These are phyloP conservation scores for Micrasema longulum DNA, from an alignment of 1,140 invertebrate genomes.

Conservation along the genomic window DNA sequence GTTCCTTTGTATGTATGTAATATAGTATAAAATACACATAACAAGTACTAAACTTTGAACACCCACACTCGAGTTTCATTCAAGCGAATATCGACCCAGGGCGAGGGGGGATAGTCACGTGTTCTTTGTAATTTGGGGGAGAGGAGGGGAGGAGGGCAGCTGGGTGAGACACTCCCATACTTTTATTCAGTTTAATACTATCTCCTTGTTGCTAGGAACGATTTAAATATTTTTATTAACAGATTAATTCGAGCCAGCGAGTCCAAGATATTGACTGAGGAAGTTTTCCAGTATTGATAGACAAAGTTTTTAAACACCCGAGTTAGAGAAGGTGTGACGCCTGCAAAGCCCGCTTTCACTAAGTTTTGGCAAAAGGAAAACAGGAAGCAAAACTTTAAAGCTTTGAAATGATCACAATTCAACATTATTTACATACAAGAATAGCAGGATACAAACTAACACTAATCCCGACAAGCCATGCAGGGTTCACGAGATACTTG, in stretches of 20 bases:
- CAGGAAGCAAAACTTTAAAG: no score
- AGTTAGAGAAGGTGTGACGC: no score
- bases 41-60: neutral
- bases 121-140: neutral
- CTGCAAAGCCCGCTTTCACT: no score
- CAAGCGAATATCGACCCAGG: slow-evolving; percentile 44
- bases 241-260: neutral
- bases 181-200: neutral
- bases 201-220: neutral
- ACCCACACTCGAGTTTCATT: slow-evolving; percentile 35
- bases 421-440: no score
- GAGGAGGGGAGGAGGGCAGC: slow-evolving; percentile 1
- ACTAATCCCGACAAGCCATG: no score
- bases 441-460: no score
- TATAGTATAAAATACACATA: neutral
- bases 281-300: neutral
- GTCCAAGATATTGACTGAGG: neutral
- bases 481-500: no score
- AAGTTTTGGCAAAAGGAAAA: no score
- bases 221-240: neutral
- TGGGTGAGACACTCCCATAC: slow-evolving; percentile 20
- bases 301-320: neutral
- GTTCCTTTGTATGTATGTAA: neutral
- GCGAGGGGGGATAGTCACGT: neutral
- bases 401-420: no score